Base-by-base conservation (phyloP, 2,888 invertebrate species). In the Mythimna ferrago region DNA sequence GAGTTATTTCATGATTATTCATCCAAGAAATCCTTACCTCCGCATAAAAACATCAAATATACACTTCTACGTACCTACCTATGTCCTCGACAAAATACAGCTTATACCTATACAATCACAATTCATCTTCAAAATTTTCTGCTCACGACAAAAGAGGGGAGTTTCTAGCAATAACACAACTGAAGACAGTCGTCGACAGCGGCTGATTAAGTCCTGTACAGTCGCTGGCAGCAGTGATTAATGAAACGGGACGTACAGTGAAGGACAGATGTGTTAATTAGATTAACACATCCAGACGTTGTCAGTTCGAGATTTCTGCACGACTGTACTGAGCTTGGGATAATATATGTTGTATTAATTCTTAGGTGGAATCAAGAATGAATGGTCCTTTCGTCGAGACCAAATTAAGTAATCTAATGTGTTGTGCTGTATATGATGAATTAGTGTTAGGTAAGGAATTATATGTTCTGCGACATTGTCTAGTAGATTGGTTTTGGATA, bases 181-280 rank as follows among this genome's bases (percentile, higher is more conserved):
- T 66, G 73, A 81, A 86, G 86, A 84, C 87, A 87, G 78, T 79
- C 75, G 87, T 74, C 75, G 87, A 87, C 86, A 86, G 87, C 79
- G 79, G 79, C 86, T 86, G 86, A 86, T 86, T 86, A 86, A 86
- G 83, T 80, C 82, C 78, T 85, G 85, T 85, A 87, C 85, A 83
- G 82, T 66, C 73, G 73, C 69, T 68, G 83, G 85, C 87, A 85
- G 89, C 87, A 87, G 89, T 92, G 93, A 93, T 93, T 93, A 93
- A 93, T 93, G 93, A 88, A 89, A 90, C 88, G 81, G 82, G 86
- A 89, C 85, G 86, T 84, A 88, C 80, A 82, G 72, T 86, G 87
- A 87, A 88, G 89, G 90, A 90, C 91, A 90, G 91, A 89, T 89
- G 92, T 89, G 93, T 92, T 93, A 93, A 93, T 93, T 93, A 92